A percentile compares a stretch with the other conserved stretches of the same genome.
Evolutionary conservation across 2,113 vertebrate genomes (phyloP).

Genomic region (Enhydra lutris): DNA sequence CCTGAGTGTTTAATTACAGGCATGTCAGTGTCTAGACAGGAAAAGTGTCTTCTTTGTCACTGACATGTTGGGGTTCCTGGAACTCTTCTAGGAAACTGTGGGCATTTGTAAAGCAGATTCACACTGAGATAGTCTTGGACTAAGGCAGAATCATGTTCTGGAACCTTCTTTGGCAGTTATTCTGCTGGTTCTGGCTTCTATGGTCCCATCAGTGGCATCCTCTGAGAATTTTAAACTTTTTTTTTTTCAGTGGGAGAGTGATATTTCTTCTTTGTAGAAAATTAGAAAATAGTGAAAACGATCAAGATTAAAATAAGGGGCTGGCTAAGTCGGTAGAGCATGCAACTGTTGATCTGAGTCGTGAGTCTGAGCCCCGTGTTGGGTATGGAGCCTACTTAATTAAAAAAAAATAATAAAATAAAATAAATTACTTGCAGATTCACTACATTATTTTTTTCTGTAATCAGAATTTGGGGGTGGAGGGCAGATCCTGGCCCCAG

Average conservation of each 20-base stretch:
- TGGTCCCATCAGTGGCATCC: background rate
- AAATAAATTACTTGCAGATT: background rate
- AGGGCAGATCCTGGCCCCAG: background rate
- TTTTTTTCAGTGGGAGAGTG: background rate
- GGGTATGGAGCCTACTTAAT: background rate
- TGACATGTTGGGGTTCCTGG: background rate
- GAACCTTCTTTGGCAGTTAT: background rate
- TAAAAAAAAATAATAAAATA: background rate
- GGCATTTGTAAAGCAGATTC: background rate
- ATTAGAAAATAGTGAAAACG: background rate
- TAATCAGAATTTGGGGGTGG: background rate
- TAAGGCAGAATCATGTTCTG: background rate
- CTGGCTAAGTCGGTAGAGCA: background rate
- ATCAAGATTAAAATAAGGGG: background rate
- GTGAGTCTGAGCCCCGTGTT: background rate
- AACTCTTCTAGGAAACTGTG: conserved; percentile 14
- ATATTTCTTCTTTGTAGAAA: background rate
- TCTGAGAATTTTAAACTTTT: background rate
- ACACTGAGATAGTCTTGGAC: background rate
- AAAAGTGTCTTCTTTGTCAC: conserved; percentile 51
- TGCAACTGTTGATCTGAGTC: background rate
- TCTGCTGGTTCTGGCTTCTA: background rate
- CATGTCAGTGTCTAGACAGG: conserved; percentile 60
- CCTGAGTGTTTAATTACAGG: conserved; percentile 23
- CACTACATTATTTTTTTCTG: background rate